Conservation (phyloP, 2,888 invertebrate genomes). For the Teinopalpus imperialis region DNA sequence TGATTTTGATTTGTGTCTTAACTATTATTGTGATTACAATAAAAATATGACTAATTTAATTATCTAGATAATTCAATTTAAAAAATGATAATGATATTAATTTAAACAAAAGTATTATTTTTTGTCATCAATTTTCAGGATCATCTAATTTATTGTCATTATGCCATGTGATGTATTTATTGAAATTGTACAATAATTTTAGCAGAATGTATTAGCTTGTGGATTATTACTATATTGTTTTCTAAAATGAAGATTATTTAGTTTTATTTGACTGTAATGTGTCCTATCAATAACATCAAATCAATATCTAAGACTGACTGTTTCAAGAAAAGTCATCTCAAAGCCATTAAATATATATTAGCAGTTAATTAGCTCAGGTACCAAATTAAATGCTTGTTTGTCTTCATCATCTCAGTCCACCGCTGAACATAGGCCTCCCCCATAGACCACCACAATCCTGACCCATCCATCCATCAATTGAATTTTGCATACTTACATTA, state of each 20-base stretch:
- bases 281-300: too few species aligned
- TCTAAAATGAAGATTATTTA: constrained; percentile 18
- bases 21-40: neutral
- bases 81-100: constrained; percentile 7
- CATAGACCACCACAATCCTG: too few species aligned
- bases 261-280: constrained; percentile 9
- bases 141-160: constrained; percentile 24
- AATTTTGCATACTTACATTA: too few species aligned
- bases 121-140: constrained; percentile 18
- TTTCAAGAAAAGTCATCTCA: too few species aligned
- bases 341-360: constrained; percentile 1
- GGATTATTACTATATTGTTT: constrained; percentile 23
- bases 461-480: too few species aligned
- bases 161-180: constrained; percentile 35
- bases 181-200: constrained; percentile 24
- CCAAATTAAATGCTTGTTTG: too few species aligned
- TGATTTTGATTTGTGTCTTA: constrained; percentile 1
- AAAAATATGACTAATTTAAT: constrained; percentile 1
- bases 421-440: too few species aligned
- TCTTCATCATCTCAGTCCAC: too few species aligned
- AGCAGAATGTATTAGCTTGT: constrained; percentile 27
- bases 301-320: too few species aligned
- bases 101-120: constrained; percentile 30
- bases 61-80: neutral
- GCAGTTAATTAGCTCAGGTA: too few species aligned